Conservation (phyloP, 2,113 vertebrate genomes). For the Clarias magur region DNA sequence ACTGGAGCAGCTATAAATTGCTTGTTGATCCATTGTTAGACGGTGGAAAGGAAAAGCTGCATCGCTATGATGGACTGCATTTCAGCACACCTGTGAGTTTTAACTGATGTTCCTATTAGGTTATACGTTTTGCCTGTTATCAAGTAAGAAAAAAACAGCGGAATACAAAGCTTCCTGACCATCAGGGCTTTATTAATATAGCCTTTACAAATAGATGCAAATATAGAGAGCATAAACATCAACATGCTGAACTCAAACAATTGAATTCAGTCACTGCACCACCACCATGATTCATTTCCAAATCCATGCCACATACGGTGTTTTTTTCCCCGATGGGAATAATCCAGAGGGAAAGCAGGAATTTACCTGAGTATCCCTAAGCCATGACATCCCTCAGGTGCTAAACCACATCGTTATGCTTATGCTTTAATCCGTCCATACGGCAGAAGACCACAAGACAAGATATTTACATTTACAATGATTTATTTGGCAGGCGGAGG, state of each 20-base stretch:
- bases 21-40: conserved; percentile 91
- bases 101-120: background rate
- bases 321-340: too few species aligned
- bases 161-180: background rate
- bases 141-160: background rate
- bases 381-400: background rate
- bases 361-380: conserved; percentile 16
- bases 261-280: too few species aligned
- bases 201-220: too few species aligned
- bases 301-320: too few species aligned
- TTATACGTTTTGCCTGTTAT: background rate
- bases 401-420: background rate
- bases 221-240: too few species aligned
- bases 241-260: too few species aligned
- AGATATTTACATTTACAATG: background rate
- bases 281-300: too few species aligned
- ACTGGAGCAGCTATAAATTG: conserved; percentile 95
- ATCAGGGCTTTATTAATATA: background rate
- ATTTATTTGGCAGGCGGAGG: background rate
- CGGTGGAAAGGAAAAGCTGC: conserved; percentile 90
- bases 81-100: conserved; percentile 90
- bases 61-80: conserved; percentile 90
- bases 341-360: conserved; percentile 8
- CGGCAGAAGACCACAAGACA: background rate
- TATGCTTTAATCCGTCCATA: background rate